Evolutionary conservation across 2,888 invertebrate genomes (phyloP).

Genomic region (Drosophila affinis): DNA sequence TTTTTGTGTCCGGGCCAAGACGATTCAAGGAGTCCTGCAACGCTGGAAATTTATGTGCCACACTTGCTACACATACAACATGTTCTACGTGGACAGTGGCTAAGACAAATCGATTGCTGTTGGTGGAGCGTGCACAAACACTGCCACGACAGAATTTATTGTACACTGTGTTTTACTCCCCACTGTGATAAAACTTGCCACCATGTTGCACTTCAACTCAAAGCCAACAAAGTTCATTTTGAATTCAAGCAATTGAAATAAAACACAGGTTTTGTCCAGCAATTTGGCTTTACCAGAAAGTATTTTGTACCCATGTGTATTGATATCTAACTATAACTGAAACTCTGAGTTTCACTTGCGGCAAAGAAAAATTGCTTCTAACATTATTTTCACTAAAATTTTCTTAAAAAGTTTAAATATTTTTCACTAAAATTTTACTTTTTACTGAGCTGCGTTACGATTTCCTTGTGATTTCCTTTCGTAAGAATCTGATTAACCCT

Average conservation of each 20-base stretch:
- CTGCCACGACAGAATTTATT: slow-evolving; percentile 54
- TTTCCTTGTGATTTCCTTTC: no score
- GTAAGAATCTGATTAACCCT: no score
- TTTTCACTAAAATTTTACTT: no score
- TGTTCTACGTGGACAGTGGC: slow-evolving; percentile 53
- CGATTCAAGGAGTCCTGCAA: slow-evolving; percentile 18
- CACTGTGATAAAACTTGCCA: slow-evolving; percentile 6
- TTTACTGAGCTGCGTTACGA: no score
- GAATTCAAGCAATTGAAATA: neutral
- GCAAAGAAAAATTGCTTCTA: no score
- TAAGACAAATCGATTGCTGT: slow-evolving; percentile 68
- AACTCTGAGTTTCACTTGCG: no score
- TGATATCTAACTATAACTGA: no score
- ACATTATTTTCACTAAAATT: no score
- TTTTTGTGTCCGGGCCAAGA: slow-evolving; percentile 53
- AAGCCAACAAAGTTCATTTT: neutral
- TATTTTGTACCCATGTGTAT: no score
- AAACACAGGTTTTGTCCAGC: no score
- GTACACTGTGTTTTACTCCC: slow-evolving; percentile 48
- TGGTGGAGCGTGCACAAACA: slow-evolving; percentile 3
- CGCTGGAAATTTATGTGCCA: slow-evolving; percentile 61
- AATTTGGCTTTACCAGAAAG: no score
- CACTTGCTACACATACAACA: slow-evolving; percentile 76
- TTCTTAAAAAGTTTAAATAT: no score
- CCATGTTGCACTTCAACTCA: neutral